Percentiles rank a stretch among this genome's conserved stretches.
Evolutionary conservation across 30 jellyfish, hydroid and myxozoan species (phyloP).

Genomic region (Hydractinia symbiolongicarpus): DNA sequence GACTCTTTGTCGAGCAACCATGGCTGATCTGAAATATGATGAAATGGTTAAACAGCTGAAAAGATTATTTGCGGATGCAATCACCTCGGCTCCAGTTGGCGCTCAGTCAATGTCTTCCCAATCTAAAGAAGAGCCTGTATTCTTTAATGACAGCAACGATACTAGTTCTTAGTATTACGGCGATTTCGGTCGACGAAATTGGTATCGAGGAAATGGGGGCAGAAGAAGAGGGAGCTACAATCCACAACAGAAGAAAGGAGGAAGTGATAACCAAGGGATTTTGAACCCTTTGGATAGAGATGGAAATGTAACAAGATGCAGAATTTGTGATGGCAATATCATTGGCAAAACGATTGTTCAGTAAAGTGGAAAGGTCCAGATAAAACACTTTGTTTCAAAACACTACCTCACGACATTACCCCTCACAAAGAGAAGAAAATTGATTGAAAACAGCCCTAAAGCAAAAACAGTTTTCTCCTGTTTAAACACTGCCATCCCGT

Average conservation of each 20-base stretch:
- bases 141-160: not conserved
- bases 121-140: conserved; percentile 12
- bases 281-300: conserved; percentile 26
- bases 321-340: conserved; percentile 5
- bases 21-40: conserved; percentile 26
- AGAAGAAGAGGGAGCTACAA: conserved; percentile 18
- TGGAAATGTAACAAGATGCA: conserved; percentile 10
- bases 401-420: not conserved
- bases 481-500: no score
- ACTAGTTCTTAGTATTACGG: not conserved
- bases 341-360: conserved; percentile 41
- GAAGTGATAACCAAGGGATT: conserved; percentile 19
- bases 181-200: conserved; percentile 7
- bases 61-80: conserved; percentile 36
- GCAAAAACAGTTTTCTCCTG: no score
- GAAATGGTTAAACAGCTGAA: conserved; percentile 38
- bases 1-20: conserved; percentile 42
- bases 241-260: conserved; percentile 26
- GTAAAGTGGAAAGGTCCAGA: conserved; percentile 21
- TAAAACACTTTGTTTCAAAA: not conserved
- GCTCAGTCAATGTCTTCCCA: not conserved
- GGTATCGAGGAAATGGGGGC: conserved; percentile 23
- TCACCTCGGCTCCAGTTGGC: conserved; percentile 13
- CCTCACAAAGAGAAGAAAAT: no score
- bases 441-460: no score